These are phyloP conservation scores for Leucoptera coffeella DNA, from an alignment of 2,888 invertebrate species.

Conservation along the genomic window DNA sequence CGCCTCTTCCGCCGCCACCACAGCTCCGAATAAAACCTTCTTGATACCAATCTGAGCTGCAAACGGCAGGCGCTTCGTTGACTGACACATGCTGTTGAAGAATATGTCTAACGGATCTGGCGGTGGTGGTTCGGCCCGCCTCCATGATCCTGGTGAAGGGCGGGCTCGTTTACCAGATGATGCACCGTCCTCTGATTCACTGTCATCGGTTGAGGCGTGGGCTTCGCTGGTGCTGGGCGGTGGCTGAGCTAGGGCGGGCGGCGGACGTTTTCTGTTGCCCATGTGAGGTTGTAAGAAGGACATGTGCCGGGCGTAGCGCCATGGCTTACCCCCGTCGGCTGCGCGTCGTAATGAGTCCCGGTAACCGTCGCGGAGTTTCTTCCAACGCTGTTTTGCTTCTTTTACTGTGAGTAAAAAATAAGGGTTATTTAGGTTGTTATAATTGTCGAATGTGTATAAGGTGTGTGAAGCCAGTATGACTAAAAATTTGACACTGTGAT, in stretches of 20 bases:
- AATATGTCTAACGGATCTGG: slow-evolving; percentile 36
- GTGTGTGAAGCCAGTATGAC: no score
- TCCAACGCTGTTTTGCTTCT: slow-evolving; percentile 41
- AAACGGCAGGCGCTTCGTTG: slow-evolving; percentile 34
- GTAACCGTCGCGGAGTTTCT: slow-evolving; percentile 41
- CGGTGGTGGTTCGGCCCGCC: slow-evolving; percentile 6
- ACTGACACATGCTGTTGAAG: slow-evolving; percentile 43
- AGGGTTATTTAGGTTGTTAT: neutral
- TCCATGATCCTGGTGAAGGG: slow-evolving; percentile 6
- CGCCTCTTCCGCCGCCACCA: slow-evolving; percentile 33
- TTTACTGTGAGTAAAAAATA: slow-evolving; percentile 24
- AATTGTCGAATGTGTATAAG: no score
- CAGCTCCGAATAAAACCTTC: slow-evolving; percentile 27
- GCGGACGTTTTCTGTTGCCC: slow-evolving; percentile 23
- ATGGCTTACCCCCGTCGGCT: slow-evolving; percentile 25
- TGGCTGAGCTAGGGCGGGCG: slow-evolving; percentile 7
- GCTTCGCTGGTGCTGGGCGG: no score
- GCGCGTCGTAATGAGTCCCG: slow-evolving; percentile 40
- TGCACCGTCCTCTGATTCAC: slow-evolving; percentile 13
- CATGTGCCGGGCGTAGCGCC: slow-evolving; percentile 40
- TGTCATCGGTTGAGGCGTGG: slow-evolving; percentile 12
- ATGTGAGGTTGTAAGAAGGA: slow-evolving; percentile 44
- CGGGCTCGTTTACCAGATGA: slow-evolving; percentile 7
- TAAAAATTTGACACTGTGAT: no score
- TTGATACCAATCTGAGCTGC: slow-evolving; percentile 35